Percentiles rank a stretch among this genome's conserved stretches.
Evolutionary conservation across 2,888 invertebrate species (phyloP).

Genomic region (Drosophila suboccidentalis): DNA sequence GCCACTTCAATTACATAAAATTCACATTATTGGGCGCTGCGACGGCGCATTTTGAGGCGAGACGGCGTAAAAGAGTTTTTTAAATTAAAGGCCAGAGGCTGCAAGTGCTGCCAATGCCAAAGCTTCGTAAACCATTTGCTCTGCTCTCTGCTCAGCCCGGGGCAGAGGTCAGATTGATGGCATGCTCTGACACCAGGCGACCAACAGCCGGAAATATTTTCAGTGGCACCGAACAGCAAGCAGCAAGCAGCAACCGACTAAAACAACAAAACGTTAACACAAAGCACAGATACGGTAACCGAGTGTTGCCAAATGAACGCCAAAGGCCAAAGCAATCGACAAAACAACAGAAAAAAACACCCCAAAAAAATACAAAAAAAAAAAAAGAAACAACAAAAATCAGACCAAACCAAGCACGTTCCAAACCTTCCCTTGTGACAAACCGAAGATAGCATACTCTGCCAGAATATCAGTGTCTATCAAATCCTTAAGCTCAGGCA

Average conservation of each 20-base stretch:
- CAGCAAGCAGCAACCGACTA: slow-evolving; percentile 9
- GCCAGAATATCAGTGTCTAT: not conserved
- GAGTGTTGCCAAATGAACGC: slow-evolving; percentile 78
- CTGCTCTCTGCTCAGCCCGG: slow-evolving; percentile 27
- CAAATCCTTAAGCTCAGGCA: not conserved
- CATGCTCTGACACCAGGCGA: slow-evolving; percentile 58
- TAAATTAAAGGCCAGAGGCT: slow-evolving; percentile 80
- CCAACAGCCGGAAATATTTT: slow-evolving; percentile 76
- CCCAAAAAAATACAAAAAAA: slow-evolving; percentile 17
- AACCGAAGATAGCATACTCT: slow-evolving; percentile 29
- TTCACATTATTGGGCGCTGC: slow-evolving; percentile 78
- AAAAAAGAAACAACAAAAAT: slow-evolving; percentile 21
- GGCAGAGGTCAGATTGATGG: slow-evolving; percentile 80
- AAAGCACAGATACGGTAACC: slow-evolving; percentile 58
- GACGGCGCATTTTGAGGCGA: slow-evolving; percentile 70
- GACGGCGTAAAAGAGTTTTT: slow-evolving; percentile 81
- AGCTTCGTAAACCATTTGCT: slow-evolving; percentile 22
- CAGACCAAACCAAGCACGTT: slow-evolving; percentile 35
- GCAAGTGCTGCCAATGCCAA: slow-evolving; percentile 42
- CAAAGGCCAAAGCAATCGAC: slow-evolving; percentile 81
- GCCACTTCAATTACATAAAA: slow-evolving; percentile 81
- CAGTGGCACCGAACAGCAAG: slow-evolving; percentile 43
- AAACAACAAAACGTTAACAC: slow-evolving; percentile 35
- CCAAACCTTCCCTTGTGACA: not conserved
- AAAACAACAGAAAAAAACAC: slow-evolving; percentile 45